Evolutionary conservation across 2,797 vertebrate genomes (phyloP).

Genomic region (Gallinago nigripennis): DNA sequence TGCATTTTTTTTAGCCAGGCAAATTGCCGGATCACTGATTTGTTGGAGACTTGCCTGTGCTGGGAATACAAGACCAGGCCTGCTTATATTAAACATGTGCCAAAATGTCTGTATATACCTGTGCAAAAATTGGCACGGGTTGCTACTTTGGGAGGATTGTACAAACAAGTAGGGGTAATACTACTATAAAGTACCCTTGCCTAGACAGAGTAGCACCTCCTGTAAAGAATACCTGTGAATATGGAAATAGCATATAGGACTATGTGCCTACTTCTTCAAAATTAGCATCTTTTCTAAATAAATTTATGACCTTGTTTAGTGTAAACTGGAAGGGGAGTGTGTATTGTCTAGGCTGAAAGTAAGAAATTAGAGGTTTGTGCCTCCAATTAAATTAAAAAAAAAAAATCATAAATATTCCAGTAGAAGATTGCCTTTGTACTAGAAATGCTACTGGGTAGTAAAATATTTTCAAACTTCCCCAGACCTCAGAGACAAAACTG

Average conservation of each 20-base stretch:
- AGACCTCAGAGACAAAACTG: neutral
- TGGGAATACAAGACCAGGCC: neutral
- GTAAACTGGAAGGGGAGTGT: accelerated
- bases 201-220: neutral
- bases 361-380: neutral
- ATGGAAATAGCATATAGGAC: neutral
- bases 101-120: neutral
- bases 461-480: neutral
- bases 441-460: neutral
- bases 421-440: neutral
- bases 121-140: neutral
- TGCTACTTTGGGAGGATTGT: neutral
- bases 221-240: neutral
- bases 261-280: neutral
- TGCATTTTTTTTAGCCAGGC: neutral
- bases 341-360: neutral
- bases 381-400: neutral
- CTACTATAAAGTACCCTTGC: neutral
- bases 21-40: constrained; percentile 10
- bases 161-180: neutral
- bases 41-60: constrained; percentile 11
- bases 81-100: neutral
- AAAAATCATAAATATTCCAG: accelerated
- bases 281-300: neutral
- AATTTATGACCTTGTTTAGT: neutral